phyloP scores from a whole-genome alignment of 92 coral and sea anemone species.

The Palythoa caribaeorum region DNA sequence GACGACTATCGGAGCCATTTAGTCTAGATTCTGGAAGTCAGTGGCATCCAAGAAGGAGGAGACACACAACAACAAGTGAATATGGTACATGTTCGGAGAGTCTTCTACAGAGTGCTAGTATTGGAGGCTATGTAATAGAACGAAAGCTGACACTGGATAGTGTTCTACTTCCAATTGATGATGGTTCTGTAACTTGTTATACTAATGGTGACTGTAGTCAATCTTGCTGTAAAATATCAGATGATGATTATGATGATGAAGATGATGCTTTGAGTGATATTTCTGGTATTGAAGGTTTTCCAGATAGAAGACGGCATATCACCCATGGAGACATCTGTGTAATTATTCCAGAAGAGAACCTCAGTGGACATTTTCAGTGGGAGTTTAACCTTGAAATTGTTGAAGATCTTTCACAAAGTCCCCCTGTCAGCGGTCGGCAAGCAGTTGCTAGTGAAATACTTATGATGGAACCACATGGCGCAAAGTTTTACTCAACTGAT shows the following conservation, averaged over 20 bases:
- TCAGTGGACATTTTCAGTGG: conserved; percentile 83
- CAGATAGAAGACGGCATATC: conserved; percentile 74
- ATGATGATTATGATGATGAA: conserved; percentile 16
- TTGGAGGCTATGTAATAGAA: conserved; percentile 49
- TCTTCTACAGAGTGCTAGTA: conserved; percentile 53
- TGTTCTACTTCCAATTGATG: conserved; percentile 27
- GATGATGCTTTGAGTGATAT: conserved; percentile 42
- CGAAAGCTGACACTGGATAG: conserved; percentile 33
- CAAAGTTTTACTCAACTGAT: conserved; percentile 76
- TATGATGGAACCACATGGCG: conserved; percentile 90
- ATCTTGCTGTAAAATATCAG: conserved; percentile 57
- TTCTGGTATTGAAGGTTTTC: conserved; percentile 50
- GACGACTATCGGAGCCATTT: conserved; percentile 66
- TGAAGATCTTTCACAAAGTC: conserved; percentile 74
- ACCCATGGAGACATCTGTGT: conserved; percentile 90
- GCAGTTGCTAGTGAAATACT: conserved; percentile 84
- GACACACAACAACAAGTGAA: conserved; percentile 76
- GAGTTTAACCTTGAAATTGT: conserved; percentile 83
- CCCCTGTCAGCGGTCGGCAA: conserved; percentile 70
- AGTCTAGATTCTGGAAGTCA: conserved; percentile 71
- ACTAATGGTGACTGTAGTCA: conserved; percentile 38
- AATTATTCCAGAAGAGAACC: conserved; percentile 86
- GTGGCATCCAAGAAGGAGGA: conserved; percentile 27
- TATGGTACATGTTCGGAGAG: conserved; percentile 81
- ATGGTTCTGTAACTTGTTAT: conserved; percentile 39